Percentiles rank a stretch among this genome's conserved stretches.
Evolutionary conservation across 2,113 vertebrate species (phyloP).

Genomic region (Anarhynchus alexandrinus): DNA sequence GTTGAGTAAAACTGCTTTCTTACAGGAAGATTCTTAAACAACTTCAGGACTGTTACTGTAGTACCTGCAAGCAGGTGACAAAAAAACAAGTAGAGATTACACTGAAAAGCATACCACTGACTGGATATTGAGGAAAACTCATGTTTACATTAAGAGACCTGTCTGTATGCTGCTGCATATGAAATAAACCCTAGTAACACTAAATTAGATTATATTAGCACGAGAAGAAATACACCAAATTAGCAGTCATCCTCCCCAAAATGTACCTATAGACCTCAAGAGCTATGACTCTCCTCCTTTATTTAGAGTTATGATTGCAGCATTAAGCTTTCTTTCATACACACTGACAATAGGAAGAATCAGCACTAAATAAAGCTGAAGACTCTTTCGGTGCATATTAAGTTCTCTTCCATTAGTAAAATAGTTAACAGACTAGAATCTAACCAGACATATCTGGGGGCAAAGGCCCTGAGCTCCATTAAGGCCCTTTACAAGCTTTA

Average conservation of each 20-base stretch:
- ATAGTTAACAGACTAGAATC: not conserved
- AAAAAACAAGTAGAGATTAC: not conserved
- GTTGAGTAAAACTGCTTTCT: constrained; percentile 92
- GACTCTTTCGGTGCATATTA: not conserved
- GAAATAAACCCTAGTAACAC: not conserved
- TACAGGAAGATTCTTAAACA: constrained; percentile 95
- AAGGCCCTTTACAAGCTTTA: not conserved
- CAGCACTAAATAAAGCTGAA: not conserved
- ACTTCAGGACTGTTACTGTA: constrained; percentile 84
- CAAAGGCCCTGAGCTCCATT: not conserved
- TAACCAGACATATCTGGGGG: not conserved
- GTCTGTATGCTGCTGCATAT: not conserved
- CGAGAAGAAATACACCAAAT: not conserved
- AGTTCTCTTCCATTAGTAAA: not conserved
- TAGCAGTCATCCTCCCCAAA: not conserved
- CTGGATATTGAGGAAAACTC: not conserved
- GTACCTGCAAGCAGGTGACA: constrained; percentile 79
- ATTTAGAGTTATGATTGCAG: not conserved
- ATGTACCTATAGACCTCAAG: not conserved
- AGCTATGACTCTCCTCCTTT: not conserved
- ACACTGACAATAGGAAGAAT: not conserved
- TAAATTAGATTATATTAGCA: not conserved
- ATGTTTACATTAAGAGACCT: not conserved
- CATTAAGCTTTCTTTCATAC: not conserved
- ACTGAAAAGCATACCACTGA: not conserved